These are phyloP conservation scores for Poeciliopsis paucimaculata DNA, from an alignment of 2,797 vertebrate genomes.

Conservation along the genomic window DNA sequence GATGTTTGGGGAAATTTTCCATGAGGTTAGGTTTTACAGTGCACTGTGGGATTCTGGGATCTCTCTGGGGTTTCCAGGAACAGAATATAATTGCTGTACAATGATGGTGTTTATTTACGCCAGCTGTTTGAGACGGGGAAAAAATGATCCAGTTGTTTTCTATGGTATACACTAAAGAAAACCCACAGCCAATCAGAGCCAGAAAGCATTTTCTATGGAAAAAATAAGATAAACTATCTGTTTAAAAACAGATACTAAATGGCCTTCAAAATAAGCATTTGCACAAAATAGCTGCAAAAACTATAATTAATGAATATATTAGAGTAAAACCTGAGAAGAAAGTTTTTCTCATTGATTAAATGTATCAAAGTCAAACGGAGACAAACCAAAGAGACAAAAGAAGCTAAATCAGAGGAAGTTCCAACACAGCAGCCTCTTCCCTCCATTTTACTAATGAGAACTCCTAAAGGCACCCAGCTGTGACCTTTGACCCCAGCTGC, in stretches of 20 bases:
- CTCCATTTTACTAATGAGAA: slow-evolving; percentile 67
- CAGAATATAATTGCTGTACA: not conserved
- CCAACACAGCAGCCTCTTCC: slow-evolving; percentile 50
- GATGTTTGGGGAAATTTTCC: not conserved
- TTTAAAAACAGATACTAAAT: not conserved
- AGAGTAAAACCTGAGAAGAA: not conserved
- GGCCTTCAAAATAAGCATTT: not conserved
- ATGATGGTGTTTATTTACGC: slow-evolving; percentile 4
- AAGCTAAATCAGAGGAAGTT: not conserved
- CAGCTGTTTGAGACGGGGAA: not conserved
- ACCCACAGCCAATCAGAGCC: not conserved
- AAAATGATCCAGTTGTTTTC: not conserved
- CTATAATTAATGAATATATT: not conserved
- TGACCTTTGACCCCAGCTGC: slow-evolving; percentile 69
- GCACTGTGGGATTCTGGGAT: not conserved
- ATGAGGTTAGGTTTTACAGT: not conserved
- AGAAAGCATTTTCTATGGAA: not conserved
- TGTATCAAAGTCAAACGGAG: not conserved
- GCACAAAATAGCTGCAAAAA: not conserved
- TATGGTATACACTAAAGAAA: not conserved
- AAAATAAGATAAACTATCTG: not conserved
- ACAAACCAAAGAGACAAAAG: not conserved
- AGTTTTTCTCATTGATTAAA: not conserved
- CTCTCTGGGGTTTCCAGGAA: not conserved
- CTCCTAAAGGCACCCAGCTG: slow-evolving; percentile 73